Evolutionary conservation across 2,888 invertebrate species (phyloP), one percentile per base, ranked within the genome.

Genomic region (Luperina testacea): DNA sequence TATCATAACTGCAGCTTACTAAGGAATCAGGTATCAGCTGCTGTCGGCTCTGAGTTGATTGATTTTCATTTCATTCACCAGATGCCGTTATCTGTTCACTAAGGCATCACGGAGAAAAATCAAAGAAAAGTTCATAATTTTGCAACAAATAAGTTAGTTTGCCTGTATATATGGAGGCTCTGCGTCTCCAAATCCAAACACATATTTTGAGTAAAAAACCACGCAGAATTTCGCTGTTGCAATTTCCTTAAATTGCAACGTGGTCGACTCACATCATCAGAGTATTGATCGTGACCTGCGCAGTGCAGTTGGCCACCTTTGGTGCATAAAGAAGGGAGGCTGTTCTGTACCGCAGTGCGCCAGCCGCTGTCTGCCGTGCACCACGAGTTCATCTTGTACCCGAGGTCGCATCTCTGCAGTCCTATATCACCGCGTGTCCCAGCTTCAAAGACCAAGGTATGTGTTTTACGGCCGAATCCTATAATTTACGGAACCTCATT

Each of bases 221-320:
- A 24, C 57, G 32, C 20, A 20, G 32, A 38, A 38, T 24, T 65
- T 38, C 38, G 24, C 38, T 38, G 38, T 13, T 38, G 64, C 38
- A 24, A 65, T 38, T 38, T 6, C 24, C 24, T 3, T 7, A 24
- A 13, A 7, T 13, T 38, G 24, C 65, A 38, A 65, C 65, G 51
- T 51, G 51, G 17, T 51, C 2, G 15, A 9, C 11, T 38, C 20
- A 32, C 32, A 20, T 42, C 20, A 4, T 32, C 20, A 20, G 17
- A 20, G 64, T 38, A 64, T 64, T 38, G 64, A 64, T 64, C 13
- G 64, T 7, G 65, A 65, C 65, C 24, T 65, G 65, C 65, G 65
- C 38, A 7, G 7, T 65, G 64, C 64, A 65, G 20, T 7, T 53
- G 53, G 20, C 6, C 7, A 38, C 38, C 38, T 65, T 24, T 38